A percentile compares a stretch with the other conserved stretches of the same genome.
Evolutionary conservation across 1,140 invertebrate species (phyloP).

Genomic region (Pararge aegeria): DNA sequence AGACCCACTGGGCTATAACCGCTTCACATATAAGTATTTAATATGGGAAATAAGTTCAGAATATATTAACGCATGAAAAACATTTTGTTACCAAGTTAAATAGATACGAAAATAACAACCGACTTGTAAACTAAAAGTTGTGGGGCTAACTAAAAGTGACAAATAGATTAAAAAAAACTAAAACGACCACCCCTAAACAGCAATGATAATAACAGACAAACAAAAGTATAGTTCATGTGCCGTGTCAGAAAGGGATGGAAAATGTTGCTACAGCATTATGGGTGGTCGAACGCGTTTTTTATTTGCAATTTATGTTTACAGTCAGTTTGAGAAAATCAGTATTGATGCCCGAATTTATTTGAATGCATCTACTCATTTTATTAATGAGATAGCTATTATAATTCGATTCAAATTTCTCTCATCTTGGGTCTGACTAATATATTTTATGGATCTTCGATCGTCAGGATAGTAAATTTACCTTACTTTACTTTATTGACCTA

Average conservation of each 20-base stretch:
- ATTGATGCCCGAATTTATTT: constrained; percentile 9
- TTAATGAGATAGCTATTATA: neutral
- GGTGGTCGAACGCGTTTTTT: constrained; percentile 62
- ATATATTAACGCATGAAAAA: neutral
- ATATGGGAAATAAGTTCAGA: too few relatives aligned
- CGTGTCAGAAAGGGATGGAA: constrained; percentile 40
- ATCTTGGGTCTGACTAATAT: neutral
- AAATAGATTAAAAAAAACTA: constrained; percentile 25
- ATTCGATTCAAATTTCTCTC: neutral
- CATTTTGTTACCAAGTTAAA: constrained; percentile 4
- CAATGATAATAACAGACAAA: constrained; percentile 63
- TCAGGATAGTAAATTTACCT: too few relatives aligned
- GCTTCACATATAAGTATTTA: too few relatives aligned
- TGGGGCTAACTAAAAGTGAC: constrained; percentile 10
- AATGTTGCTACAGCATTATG: constrained; percentile 46
- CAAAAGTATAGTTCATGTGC: constrained; percentile 41
- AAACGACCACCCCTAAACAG: constrained; percentile 60
- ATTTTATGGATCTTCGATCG: neutral
- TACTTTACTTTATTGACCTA: too few relatives aligned
- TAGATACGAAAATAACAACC: neutral
- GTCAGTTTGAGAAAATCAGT: constrained; percentile 22
- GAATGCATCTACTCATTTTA: neutral
- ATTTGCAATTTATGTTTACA: constrained; percentile 62
- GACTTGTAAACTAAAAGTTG: constrained; percentile 2
- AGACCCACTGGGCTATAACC: too few relatives aligned